Conservation (phyloP, 30 jellyfish, hydroid and myxozoan genomes). For the Turritopsis dohrnii region DNA sequence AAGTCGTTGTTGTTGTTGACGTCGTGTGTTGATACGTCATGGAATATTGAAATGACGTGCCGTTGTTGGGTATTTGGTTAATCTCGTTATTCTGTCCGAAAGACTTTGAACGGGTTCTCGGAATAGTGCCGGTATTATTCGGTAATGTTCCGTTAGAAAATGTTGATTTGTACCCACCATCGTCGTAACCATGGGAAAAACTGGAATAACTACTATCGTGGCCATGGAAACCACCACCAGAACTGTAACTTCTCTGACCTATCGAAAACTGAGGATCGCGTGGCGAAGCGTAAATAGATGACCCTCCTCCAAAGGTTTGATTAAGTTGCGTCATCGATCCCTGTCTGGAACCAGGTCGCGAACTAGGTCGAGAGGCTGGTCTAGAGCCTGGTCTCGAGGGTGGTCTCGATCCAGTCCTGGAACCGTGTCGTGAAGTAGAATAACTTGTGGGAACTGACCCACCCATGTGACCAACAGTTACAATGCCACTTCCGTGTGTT, state of each 20-base stretch:
- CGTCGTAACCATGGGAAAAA: slow-evolving; percentile 13
- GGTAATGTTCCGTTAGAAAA: not conserved
- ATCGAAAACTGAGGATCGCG: slow-evolving; percentile 7
- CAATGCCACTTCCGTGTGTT: slow-evolving; percentile 35
- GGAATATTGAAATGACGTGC: slow-evolving; percentile 31
- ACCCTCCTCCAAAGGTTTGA: not conserved
- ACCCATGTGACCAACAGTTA: slow-evolving; percentile 31
- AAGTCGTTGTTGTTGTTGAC: slow-evolving; percentile 31
- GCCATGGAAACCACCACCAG: slow-evolving; percentile 32
- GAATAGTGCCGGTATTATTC: slow-evolving; percentile 2
- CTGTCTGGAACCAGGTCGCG: slow-evolving; percentile 18
- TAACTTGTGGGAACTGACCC: slow-evolving; percentile 31
- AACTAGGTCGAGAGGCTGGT: slow-evolving; percentile 25
- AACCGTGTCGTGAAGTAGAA: slow-evolving; percentile 27
- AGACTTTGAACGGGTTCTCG: slow-evolving; percentile 25
- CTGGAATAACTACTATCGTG: not conserved
- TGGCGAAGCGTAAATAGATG: slow-evolving; percentile 14
- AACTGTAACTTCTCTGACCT: slow-evolving; percentile 32
- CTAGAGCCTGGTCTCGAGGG: slow-evolving; percentile 32
- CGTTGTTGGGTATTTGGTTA: not conserved
- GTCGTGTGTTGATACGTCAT: slow-evolving; percentile 75
- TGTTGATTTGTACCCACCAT: slow-evolving; percentile 9
- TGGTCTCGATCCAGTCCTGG: slow-evolving; percentile 37
- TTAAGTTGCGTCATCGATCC: slow-evolving; percentile 13
- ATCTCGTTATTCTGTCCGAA: not conserved